Conservation (phyloP, 1,140 invertebrate species). For the Drosophila erecta region DNA sequence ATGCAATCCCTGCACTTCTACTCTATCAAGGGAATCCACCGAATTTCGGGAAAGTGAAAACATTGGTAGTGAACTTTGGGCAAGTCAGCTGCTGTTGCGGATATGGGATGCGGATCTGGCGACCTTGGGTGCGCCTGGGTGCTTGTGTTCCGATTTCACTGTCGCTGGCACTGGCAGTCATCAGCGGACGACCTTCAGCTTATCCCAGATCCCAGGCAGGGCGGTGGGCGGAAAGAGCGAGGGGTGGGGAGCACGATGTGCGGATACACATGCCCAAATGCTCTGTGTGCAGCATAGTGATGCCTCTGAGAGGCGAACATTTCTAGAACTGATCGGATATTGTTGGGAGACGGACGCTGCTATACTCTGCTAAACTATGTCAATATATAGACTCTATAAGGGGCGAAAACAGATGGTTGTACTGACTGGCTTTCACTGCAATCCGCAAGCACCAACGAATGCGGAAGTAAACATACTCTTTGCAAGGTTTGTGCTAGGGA, state of each 20-base stretch:
- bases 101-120: conserved; percentile 23
- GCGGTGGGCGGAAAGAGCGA: conserved; percentile 1
- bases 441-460: too few species aligned
- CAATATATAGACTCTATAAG: too few species aligned
- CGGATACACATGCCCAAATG: conserved; percentile 19
- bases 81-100: conserved; percentile 1
- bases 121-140: conserved; percentile 26
- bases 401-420: too few species aligned
- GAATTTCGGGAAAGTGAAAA: conserved; percentile 23
- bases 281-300: not conserved
- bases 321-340: not conserved
- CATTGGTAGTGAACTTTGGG: not conserved
- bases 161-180: conserved; percentile 29
- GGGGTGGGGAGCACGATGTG: too few species aligned
- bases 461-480: too few species aligned
- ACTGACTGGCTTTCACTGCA: too few species aligned
- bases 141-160: conserved; percentile 27
- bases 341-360: too few species aligned
- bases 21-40: not conserved
- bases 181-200: conserved; percentile 41
- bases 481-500: too few species aligned
- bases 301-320: not conserved
- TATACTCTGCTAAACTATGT: too few species aligned
- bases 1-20: not conserved
- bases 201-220: conserved; percentile 43